Percentiles rank a stretch among this genome's conserved stretches.
phyloP scores from a whole-genome alignment of 2,797 vertebrate species.

The Tragopan temminckii region DNA sequence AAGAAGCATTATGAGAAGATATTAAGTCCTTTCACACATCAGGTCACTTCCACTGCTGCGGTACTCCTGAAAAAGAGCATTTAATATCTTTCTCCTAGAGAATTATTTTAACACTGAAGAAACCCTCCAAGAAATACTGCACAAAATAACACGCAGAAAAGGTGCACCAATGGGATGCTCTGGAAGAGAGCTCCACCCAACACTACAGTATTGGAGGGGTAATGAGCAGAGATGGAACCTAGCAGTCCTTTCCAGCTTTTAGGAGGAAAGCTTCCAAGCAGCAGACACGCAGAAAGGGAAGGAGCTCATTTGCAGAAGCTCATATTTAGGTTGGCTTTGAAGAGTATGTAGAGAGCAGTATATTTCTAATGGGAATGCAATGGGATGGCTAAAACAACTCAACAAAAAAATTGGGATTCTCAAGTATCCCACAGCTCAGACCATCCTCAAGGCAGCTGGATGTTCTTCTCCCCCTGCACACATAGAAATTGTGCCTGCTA shows the following conservation, averaged over 20 bases:
- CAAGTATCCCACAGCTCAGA: not conserved
- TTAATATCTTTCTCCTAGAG: not conserved
- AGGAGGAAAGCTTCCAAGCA: not conserved
- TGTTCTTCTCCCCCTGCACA: too few species aligned
- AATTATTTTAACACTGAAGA: not conserved
- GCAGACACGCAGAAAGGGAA: not conserved
- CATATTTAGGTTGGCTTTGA: rapidly evolving
- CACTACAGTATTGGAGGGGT: too few species aligned
- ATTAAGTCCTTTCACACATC: not conserved
- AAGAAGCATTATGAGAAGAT: not conserved
- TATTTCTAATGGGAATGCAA: not conserved
- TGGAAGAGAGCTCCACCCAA: not conserved
- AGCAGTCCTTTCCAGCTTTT: not conserved
- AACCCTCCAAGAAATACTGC: not conserved
- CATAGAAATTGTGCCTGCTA: not conserved
- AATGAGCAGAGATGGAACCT: too few species aligned
- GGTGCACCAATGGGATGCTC: not conserved
- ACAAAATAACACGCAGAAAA: rapidly evolving
- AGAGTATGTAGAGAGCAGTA: rapidly evolving
- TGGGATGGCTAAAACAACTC: not conserved
- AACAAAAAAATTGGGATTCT: rapidly evolving
- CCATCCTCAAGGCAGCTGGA: not conserved
- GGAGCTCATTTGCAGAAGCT: not conserved
- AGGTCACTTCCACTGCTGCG: not conserved
- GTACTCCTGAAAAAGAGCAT: not conserved